Conservation (phyloP, 2,888 invertebrate species). For the Syrista parreyssii region DNA sequence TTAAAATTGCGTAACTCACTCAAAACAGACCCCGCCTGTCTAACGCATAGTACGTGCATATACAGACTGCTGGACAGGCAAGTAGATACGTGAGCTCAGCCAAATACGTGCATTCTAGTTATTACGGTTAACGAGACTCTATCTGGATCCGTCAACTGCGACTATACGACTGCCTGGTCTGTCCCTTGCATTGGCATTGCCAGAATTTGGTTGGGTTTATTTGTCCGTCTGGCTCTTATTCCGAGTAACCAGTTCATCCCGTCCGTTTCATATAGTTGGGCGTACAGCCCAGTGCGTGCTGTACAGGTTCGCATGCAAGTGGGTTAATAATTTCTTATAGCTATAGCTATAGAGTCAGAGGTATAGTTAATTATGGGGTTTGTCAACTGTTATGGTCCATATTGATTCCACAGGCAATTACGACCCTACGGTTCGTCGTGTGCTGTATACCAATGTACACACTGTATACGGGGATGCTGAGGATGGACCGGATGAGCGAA, state of each 20-base stretch:
- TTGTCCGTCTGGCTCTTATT: constrained; percentile 46
- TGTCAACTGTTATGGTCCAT: background rate
- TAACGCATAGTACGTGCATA: background rate
- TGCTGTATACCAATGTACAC: background rate
- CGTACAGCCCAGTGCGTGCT: background rate
- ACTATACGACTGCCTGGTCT: background rate
- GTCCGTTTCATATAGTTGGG: background rate
- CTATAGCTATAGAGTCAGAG: background rate
- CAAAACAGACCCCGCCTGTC: background rate
- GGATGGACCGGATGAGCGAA: background rate
- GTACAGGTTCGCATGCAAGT: background rate
- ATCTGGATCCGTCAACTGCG: background rate
- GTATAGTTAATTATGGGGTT: background rate
- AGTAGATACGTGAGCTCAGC: background rate
- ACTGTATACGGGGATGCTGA: background rate
- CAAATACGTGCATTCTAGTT: background rate
- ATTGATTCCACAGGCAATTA: background rate
- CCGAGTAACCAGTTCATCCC: background rate
- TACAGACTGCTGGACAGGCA: background rate
- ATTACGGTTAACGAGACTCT: background rate
- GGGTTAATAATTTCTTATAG: background rate
- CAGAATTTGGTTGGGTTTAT: constrained; percentile 42
- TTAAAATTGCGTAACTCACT: background rate
- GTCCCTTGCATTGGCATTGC: background rate
- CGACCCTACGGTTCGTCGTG: background rate